Conservation (phyloP, 2,888 invertebrate genomes). For the Hofmannophila pseudospretella region DNA sequence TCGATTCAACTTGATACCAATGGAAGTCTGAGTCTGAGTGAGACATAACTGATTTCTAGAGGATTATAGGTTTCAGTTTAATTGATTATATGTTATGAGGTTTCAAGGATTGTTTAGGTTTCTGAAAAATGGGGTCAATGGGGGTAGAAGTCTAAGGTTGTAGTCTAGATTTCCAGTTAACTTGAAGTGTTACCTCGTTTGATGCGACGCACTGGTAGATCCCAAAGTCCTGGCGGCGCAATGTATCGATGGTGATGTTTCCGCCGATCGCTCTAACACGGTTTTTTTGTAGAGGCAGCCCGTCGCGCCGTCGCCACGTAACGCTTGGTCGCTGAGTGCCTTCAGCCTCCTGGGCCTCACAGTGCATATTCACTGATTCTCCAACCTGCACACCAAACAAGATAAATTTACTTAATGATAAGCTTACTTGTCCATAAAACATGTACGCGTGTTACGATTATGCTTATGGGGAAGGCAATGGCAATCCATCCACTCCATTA, state of each 20-base stretch:
- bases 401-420: no score
- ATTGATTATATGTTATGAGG: no score
- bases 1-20: no score
- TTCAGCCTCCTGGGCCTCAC: constrained; percentile 94
- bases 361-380: constrained; percentile 95
- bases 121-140: no score
- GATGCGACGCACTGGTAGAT: constrained; percentile 97
- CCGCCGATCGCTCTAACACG: constrained; percentile 89
- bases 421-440: no score
- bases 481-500: no score
- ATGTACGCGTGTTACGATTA: neutral
- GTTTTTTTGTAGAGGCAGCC: constrained; percentile 87
- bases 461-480: neutral
- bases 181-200: constrained; percentile 82
- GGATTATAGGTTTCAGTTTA: no score
- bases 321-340: constrained; percentile 94
- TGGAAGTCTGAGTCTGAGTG: no score
- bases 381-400: constrained; percentile 71
- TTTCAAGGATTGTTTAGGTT: no score
- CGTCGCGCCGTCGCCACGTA: constrained; percentile 93
- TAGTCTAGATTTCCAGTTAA: no score
- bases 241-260: constrained; percentile 93
- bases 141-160: no score
- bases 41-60: no score
- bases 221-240: constrained; percentile 94